phyloP scores from a whole-genome alignment of 2,797 vertebrate species.

The Echeneis naucrates region DNA sequence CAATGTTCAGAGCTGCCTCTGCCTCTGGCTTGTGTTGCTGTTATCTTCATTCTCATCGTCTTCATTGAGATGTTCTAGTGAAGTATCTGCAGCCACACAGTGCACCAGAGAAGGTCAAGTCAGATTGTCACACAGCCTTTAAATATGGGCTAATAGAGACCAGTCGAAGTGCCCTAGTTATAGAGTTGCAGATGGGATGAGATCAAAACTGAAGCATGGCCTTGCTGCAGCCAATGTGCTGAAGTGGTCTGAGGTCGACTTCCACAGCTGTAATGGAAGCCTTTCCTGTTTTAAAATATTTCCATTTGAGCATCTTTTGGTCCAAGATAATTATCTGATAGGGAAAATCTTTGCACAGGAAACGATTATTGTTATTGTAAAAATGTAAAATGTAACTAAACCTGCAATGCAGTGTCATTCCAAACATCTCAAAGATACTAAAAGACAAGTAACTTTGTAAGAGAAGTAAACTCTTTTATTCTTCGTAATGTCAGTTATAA shows the following conservation, averaged over 20 bases:
- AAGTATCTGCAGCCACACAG: background rate
- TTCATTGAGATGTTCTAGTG: too few relatives aligned
- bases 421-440: background rate
- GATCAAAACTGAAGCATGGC: constrained; percentile 9
- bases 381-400: background rate
- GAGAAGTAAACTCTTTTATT: background rate
- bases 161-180: constrained; percentile 25
- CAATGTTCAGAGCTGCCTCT: too few relatives aligned
- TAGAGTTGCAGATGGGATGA: constrained; percentile 19
- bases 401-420: background rate
- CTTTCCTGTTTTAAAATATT: constrained; percentile 28
- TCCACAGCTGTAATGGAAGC: constrained; percentile 37
- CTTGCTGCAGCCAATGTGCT: constrained; percentile 2
- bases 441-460: too few relatives aligned
- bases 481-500: background rate
- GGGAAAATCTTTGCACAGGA: too few relatives aligned
- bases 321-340: background rate
- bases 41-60: too few relatives aligned
- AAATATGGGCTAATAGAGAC: constrained; percentile 11
- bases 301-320: background rate
- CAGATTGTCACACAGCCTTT: background rate
- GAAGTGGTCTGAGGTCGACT: constrained; percentile 70
- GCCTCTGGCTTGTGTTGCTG: too few relatives aligned
- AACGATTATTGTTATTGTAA: too few relatives aligned
- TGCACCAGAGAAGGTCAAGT: background rate